These are phyloP conservation scores for Rhorus exstirpatorius DNA, from an alignment of 2,888 invertebrate species.

Conservation along the genomic window DNA sequence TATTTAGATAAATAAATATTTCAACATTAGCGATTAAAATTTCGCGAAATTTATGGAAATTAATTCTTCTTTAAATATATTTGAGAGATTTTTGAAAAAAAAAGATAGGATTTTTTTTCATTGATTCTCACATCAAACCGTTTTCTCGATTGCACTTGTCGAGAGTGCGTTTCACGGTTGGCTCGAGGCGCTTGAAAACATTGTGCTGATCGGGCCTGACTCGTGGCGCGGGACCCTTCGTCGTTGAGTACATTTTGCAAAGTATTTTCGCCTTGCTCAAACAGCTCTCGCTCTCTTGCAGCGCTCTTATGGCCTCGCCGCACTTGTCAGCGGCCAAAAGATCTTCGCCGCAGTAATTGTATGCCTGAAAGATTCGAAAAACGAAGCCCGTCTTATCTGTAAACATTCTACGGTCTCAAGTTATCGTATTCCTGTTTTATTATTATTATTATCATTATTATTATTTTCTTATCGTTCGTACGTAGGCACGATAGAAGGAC, in stretches of 20 bases:
- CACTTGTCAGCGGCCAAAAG: conserved; percentile 89
- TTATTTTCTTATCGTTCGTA: conserved; percentile 75
- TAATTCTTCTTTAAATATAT: no score
- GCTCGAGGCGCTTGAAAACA: conserved; percentile 88
- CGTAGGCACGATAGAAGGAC: conserved; percentile 88
- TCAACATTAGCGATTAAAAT: no score
- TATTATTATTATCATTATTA: no score
- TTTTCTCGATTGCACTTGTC: conserved; percentile 90
- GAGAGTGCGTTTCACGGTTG: conserved; percentile 87
- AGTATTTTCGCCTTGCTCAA: conserved; percentile 86
- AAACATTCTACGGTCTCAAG: no score
- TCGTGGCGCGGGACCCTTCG: conserved; percentile 88
- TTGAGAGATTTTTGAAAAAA: no score
- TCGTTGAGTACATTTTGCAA: conserved; percentile 88
- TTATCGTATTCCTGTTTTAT: no score
- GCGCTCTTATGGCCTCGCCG: conserved; percentile 88
- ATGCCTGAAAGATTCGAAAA: conserved; percentile 86
- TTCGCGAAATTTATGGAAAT: no score
- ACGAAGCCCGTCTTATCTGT: not conserved
- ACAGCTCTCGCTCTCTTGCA: conserved; percentile 87
- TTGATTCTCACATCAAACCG: conserved; percentile 88
- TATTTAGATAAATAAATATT: no score
- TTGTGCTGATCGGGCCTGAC: conserved; percentile 88
- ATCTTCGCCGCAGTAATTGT: conserved; percentile 88
- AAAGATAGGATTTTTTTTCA: not conserved